Evolutionary conservation across 2,888 invertebrate genomes (phyloP).

Genomic region (Allophyes oxyacanthae): DNA sequence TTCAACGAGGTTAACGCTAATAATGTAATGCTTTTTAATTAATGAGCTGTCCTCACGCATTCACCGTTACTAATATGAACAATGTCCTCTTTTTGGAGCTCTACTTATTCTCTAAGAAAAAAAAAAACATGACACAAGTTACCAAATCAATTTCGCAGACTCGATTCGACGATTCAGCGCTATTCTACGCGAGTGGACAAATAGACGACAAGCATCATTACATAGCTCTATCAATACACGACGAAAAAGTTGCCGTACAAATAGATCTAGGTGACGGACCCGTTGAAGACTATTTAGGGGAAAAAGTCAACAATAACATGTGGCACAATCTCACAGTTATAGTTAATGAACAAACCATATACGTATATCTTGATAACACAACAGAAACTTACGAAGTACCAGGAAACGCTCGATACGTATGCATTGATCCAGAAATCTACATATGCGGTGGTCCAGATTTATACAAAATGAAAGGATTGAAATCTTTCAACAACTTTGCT

Average conservation of each 20-base stretch:
- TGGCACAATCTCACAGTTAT: slow-evolving; percentile 98
- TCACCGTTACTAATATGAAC: slow-evolving; percentile 21
- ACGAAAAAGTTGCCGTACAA: slow-evolving; percentile 95
- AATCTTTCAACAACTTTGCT: slow-evolving; percentile 95
- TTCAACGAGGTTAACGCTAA: slow-evolving; percentile 6
- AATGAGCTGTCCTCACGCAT: background rate
- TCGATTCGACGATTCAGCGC: slow-evolving; percentile 96
- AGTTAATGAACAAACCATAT: slow-evolving; percentile 93
- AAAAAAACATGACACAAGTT: slow-evolving; percentile 21
- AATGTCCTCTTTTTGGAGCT: slow-evolving; percentile 20
- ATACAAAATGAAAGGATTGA: slow-evolving; percentile 94
- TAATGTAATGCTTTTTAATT: slow-evolving; percentile 12
- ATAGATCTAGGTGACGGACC: slow-evolving; percentile 96
- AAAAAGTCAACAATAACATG: slow-evolving; percentile 92
- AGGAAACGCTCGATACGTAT: slow-evolving; percentile 91
- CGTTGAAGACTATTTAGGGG: slow-evolving; percentile 91
- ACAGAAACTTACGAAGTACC: slow-evolving; percentile 92
- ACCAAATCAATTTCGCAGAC: slow-evolving; percentile 90
- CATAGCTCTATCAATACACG: slow-evolving; percentile 95
- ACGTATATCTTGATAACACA: slow-evolving; percentile 93
- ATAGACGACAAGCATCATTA: slow-evolving; percentile 96
- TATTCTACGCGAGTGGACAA: slow-evolving; percentile 98
- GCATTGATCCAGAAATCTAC: slow-evolving; percentile 98
- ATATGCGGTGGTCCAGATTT: slow-evolving; percentile 96
- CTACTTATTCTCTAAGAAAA: slow-evolving; percentile 21